Evolutionary conservation across 2,113 vertebrate species (phyloP).

Genomic region (Rhineura floridana): DNA sequence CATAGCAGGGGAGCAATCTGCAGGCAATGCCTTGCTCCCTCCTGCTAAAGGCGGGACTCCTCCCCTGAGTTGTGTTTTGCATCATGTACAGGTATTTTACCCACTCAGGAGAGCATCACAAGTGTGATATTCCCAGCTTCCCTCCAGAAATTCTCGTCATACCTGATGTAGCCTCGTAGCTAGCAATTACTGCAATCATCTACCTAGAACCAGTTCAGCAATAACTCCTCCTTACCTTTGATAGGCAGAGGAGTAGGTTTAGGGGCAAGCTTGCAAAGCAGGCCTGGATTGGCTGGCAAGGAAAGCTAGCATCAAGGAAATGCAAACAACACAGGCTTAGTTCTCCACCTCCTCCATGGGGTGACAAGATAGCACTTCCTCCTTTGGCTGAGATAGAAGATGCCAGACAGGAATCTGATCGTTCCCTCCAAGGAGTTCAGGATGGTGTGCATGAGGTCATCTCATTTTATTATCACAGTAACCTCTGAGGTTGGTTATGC

Average conservation of each 20-base stretch:
- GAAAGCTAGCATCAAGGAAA: background rate
- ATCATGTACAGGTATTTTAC: background rate
- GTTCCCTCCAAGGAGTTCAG: too few species aligned
- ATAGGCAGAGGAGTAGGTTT: fast-evolving
- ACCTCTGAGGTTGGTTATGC: background rate
- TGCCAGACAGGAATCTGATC: background rate
- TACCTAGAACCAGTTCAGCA: background rate
- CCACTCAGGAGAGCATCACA: background rate
- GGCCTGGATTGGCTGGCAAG: background rate
- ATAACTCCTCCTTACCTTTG: fast-evolving
- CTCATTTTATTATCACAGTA: background rate
- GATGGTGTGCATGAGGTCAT: too few species aligned
- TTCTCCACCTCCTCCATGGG: background rate
- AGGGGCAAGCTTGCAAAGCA: background rate
- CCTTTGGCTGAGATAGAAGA: background rate
- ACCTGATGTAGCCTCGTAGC: background rate
- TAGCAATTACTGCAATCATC: background rate
- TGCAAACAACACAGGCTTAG: background rate
- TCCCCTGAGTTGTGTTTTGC: background rate
- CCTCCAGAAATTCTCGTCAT: background rate
- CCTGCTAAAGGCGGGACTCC: background rate
- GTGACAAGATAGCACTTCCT: background rate
- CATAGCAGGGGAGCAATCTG: fast-evolving
- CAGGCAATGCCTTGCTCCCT: background rate
- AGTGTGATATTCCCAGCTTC: background rate